Base-by-base conservation (phyloP, 2,113 vertebrate species). In the Cyphomyrus plagiostoma region DNA sequence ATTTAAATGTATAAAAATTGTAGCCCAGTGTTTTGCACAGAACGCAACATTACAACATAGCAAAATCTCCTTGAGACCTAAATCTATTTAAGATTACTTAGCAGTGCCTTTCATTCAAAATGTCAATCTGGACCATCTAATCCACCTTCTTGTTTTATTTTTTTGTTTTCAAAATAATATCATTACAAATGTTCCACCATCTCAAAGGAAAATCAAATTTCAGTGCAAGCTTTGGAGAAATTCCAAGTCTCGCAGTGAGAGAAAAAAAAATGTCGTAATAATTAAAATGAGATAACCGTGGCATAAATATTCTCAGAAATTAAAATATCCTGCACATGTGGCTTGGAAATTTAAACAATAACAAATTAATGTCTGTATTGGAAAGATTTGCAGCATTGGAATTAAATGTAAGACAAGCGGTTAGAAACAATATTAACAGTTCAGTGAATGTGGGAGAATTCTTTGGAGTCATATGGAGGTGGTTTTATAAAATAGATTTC, bases 51-150 rank as follows among this genome's bases (percentile, higher is more conserved):
- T 90, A 93, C 92, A 92, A 95, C 92, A 94, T 85, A 93, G 91
- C 93, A 86, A 90, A 91, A 93, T 90, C 94, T 95, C 93, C 94
- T 94, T 95, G 91, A 94, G 92, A 93, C 93, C 91, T 92, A 95
- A 80, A 95, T 96, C 94, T 94, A 95, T 94, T 96, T 96, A 94
- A 30, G 91, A 92, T 95, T 95, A 90, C 94, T 95, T 95, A 93
- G 92, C 86, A 90, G 94, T 94, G 94, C 94, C 94, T 95, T 95
- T 94, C 88, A 95, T 94, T 94, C 91, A 91, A 91, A 93, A 92
- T 0, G 94, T 95, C 95, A 95, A 94, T 94, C 93, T 93, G 92
- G 93, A 95, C 94, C 90, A 88, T 86, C 91, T 95, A 95, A 96
- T 95, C 95, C 94, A 95, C 95, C 93, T 94, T 89, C 90, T 92